Evolutionary conservation across 2,113 vertebrate species (phyloP).

Genomic region (Podocnemis expansa): DNA sequence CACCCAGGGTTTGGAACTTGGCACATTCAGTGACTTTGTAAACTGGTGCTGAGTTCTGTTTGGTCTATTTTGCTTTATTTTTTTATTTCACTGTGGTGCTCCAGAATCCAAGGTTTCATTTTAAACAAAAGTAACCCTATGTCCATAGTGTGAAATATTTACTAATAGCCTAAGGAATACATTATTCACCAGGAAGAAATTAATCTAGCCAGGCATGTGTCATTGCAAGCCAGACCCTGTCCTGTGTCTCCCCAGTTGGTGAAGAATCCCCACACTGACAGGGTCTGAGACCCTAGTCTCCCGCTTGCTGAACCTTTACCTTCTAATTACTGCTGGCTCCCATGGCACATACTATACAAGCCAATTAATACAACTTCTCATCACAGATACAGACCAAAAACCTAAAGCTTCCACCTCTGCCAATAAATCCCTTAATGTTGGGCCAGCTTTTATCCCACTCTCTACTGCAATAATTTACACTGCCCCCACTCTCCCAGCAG

Average conservation of each 20-base stretch:
- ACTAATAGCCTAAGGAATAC: not conserved
- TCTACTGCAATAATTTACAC: not conserved
- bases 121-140: not conserved
- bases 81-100: not conserved
- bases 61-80: not conserved
- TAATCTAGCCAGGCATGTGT: not conserved
- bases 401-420: not conserved
- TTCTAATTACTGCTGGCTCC: not conserved
- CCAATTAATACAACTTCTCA: not conserved
- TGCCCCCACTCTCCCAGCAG: not conserved
- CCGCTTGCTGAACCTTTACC: not conserved
- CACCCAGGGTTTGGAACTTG: not conserved
- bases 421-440: not conserved
- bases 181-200: not conserved
- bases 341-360: not conserved
- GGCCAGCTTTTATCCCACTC: not conserved
- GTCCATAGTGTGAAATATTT: not conserved
- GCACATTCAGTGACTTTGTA: not conserved
- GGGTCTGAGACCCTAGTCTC: not conserved
- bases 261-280: not conserved
- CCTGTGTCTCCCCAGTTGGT: not conserved
- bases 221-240: accelerated
- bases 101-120: not conserved
- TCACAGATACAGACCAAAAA: not conserved
- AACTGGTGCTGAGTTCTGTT: not conserved